Conservation (phyloP, 2,888 invertebrate genomes). For the Eucera pruinosa region DNA sequence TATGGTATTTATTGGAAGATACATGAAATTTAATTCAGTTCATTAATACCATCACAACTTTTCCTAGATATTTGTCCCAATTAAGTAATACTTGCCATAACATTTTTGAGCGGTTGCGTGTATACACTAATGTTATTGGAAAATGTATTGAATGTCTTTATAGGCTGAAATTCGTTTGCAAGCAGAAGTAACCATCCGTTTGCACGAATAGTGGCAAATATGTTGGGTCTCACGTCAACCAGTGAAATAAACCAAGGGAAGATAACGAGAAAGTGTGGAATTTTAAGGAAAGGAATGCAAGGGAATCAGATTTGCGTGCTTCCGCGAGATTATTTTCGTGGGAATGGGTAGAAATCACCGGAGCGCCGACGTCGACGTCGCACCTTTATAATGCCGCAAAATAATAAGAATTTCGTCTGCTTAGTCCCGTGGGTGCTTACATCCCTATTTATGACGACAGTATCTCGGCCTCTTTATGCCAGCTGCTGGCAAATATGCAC, state of each 20-base stretch:
- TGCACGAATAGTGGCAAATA: neutral
- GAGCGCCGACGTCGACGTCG: slow-evolving; percentile 43
- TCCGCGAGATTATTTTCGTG: slow-evolving; percentile 50
- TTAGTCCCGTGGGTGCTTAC: slow-evolving; percentile 67
- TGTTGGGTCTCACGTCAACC: neutral
- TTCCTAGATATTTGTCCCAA: too few relatives aligned
- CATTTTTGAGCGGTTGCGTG: too few relatives aligned
- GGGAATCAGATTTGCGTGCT: slow-evolving; percentile 60
- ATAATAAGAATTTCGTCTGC: slow-evolving; percentile 76
- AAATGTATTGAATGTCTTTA: too few relatives aligned
- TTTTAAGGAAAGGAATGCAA: slow-evolving; percentile 29
- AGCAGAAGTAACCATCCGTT: neutral
- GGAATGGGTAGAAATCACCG: slow-evolving; percentile 54
- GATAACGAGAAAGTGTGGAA: slow-evolving; percentile 12
- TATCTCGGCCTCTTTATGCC: slow-evolving; percentile 62
- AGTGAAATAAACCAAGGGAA: slow-evolving; percentile 12
- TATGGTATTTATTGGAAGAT: too few relatives aligned
- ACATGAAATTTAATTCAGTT: too few relatives aligned
- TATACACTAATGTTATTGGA: too few relatives aligned
- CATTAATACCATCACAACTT: too few relatives aligned
- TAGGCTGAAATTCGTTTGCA: too few relatives aligned
- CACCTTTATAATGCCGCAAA: slow-evolving; percentile 62
- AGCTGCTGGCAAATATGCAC: slow-evolving; percentile 59
- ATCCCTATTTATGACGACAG: slow-evolving; percentile 73
- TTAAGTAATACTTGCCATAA: too few relatives aligned